Evolutionary conservation across 2,888 invertebrate genomes (phyloP), one percentile per base, ranked within the genome.

Genomic region (Buathra laborator): DNA sequence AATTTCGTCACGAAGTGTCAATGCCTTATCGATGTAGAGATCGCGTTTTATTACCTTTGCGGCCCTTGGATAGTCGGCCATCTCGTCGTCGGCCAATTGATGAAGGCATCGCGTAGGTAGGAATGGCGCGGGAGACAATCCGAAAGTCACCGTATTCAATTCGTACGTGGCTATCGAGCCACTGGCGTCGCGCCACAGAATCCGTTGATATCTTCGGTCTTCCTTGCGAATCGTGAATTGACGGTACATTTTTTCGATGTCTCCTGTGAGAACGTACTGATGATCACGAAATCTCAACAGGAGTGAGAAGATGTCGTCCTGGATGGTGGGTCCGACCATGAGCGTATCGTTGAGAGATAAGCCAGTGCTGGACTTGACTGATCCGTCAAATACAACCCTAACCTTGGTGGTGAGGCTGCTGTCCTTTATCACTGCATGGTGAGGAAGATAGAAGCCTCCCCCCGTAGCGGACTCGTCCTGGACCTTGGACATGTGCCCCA

Each of bases 201-300:
- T 92, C 2, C 88, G 77, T 32, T 91, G 90, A 32, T 81, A 89
- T 12, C 87, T 85, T 0, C 86, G 56, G 81, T 92, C 89, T 5
- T 88, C 84, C 0, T 71, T 70, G 3, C 53, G 71, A 0, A 89
- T 67, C 1, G 29, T 10, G 1, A 91, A 48, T 72, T 90, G 89
- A 0, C 91, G 85, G 51, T 90, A 93, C 90, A 91, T 92, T 78
- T 92, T 90, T 2, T 86, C 89, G 32, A 93, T 88, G 68, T 93
- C 92, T 1, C 88, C 91, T 1, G 87, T 88, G 2, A 92, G 16
- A 0, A 89, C 89, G 14, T 89, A 87, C 0, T 12, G n/a, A 46
- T 89, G 78, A 2, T 71, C 64, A 0, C 91, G 80, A 62, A 90
- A 91, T 6, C 89, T 64, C 0, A 89, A 7, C 0, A 92, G 16